Base-by-base conservation (phyloP, 2,888 invertebrate species). In the Chrysolina oricalcia region DNA sequence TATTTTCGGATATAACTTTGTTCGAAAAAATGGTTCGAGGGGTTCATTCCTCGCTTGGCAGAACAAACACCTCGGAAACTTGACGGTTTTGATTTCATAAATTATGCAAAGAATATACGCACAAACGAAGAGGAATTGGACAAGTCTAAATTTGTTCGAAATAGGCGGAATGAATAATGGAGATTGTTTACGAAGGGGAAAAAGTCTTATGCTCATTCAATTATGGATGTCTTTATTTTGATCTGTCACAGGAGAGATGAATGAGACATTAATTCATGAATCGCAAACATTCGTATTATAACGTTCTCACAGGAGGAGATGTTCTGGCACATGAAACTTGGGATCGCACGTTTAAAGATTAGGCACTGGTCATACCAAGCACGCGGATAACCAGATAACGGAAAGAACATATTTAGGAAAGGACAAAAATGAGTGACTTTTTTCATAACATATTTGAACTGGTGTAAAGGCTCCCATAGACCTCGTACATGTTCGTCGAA, bases 11-110 rank as follows among this genome's bases (percentile, higher is more conserved):
- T 23, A 63, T 40, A 67, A 74, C 23, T 70, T 62, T 53, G 43
- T 53, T 48, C 46, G 41, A 74, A 65, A 64, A 50, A 43, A 48
- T 70, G 17, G 13, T 17, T 27, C 59, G 5, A 59, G 59, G 41
- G 69, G 19, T 70, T 70, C 69, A 46, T 70, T 70, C 64, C 41
- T 65, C 53, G 48, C 56, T 23, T 21, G 19, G 19, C 27, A 56
- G 46, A 62, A 56, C 50, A 70, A 65, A 66, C 56, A 56, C 70
- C 46, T 35, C 9, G 35, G 27, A 43, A 35, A 40, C 23, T 65
- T 50, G 70, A 70, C 70, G 63, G 74, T 66, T 70, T 53, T 70
- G 74, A 74, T 74, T 71, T 74, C 50, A 62, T 74, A 67, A 70
- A 70, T 71, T 70, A 74, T 74, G 70, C 56, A 53, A 27, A 48